Evolutionary conservation across 2,888 invertebrate genomes (phyloP), one percentile per base, ranked within the genome.

Genomic region (Sclerodermus sp.): DNA sequence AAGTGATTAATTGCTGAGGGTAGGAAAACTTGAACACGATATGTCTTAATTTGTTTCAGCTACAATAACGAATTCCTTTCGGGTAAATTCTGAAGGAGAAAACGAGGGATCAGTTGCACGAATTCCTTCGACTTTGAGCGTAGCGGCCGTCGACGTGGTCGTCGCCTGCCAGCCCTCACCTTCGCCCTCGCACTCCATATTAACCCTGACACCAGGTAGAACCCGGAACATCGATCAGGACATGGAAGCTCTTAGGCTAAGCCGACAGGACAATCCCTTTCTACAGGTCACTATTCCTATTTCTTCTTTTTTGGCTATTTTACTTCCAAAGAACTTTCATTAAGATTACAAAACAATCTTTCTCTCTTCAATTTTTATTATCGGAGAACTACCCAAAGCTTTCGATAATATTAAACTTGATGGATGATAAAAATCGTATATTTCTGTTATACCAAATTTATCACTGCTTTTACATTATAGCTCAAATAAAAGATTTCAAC

Each of bases 241-340:
- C 71, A 91, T 91, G 90, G 90, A 91, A 75, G 88, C 90, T 17
- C 80, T 91, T 38, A 83, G 90, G 67, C 82, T 90, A 40, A 91
- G 91, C 8, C 82, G 91, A 53, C 90, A 91, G 78, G 91, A 92
- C 77, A 91, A 92, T 79, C 91, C 91, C 1, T 91, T 89, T 73
- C 80, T 91, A 54, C 88, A 90, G 84, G 90, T 89, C 74, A 49
- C 6, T 29, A 32, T 29, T 14, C 42, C 29, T 5, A 38, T 42
- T 47, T 45, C 8, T 23, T 8, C 8, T 23, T 23, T 23, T 5
- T 23, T 23, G 4, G 3, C 23, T 23, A 3, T 8, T 23, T n/a
- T n/a, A n/a, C 23, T 23, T 8, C 23, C 8, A 23, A 5, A 23
- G n/a, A n/a, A n/a, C n/a, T n/a, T n/a, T n/a, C n/a, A n/a, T n/a